A percentile compares a stretch with the other conserved stretches of the same genome.
Conservation (phyloP, 2,888 invertebrate species). For the Holacanthella duospinosa region DNA sequence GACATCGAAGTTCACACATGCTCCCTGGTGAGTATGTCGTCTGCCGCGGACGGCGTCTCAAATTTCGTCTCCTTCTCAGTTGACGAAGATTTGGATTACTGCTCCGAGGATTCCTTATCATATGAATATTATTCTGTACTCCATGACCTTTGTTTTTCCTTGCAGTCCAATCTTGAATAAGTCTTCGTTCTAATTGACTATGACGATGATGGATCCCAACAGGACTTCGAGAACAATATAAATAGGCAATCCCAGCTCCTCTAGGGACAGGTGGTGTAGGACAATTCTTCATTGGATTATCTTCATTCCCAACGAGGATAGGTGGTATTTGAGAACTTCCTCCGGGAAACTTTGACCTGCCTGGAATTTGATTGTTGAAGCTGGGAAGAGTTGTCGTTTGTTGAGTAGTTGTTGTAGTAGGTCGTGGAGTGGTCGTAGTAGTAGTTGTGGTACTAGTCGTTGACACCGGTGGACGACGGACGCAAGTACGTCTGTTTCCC, state of each 20-base stretch:
- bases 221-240: constrained; percentile 36
- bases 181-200: constrained; percentile 31
- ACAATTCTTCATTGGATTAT: constrained; percentile 22
- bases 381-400: not conserved
- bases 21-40: constrained; percentile 36
- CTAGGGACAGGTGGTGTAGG: constrained; percentile 36
- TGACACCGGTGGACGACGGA: constrained; percentile 27
- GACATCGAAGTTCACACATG: constrained; percentile 36
- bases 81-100: constrained; percentile 26
- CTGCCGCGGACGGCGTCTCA: constrained; percentile 28
- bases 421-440: constrained; percentile 24
- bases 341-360: not conserved
- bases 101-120: constrained; percentile 16
- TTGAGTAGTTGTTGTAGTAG: constrained; percentile 12
- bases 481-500: constrained; percentile 34
- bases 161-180: constrained; percentile 35
- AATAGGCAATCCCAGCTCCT: constrained; percentile 36
- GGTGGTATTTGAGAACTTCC: not conserved
- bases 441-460: constrained; percentile 35
- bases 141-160: constrained; percentile 17
- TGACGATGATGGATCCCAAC: constrained; percentile 37
- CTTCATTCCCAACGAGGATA: constrained; percentile 9
- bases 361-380: not conserved
- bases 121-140: constrained; percentile 13
- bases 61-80: constrained; percentile 19